A percentile compares a stretch with the other conserved stretches of the same genome.
Conservation (phyloP, 2,113 vertebrate species). For the Phoenicopterus ruber region DNA sequence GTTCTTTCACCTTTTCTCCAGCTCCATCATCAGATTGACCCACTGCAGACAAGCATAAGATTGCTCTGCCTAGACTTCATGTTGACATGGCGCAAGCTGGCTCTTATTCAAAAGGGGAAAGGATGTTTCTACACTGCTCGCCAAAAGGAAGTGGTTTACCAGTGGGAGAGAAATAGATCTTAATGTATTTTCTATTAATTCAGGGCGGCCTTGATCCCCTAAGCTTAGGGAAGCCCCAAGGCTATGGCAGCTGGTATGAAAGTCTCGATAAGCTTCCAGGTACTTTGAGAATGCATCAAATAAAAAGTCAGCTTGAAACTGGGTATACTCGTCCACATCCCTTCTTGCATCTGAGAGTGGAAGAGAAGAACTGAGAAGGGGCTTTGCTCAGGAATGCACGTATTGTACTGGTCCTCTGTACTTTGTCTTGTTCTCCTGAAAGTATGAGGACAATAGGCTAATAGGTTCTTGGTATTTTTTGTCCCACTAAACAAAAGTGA, state of each 20-base stretch:
- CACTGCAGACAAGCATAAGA: neutral
- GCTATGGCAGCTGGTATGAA: neutral
- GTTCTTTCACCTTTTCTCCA: neutral
- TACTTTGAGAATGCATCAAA: neutral
- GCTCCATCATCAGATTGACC: neutral
- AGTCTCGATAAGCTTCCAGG: neutral
- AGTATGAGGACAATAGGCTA: neutral
- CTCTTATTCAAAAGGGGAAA: neutral
- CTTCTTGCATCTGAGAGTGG: neutral
- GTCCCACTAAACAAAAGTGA: neutral
- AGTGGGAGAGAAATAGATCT: neutral
- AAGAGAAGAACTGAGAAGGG: neutral
- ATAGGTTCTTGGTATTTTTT: neutral
- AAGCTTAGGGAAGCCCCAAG: neutral
- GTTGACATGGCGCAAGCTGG: neutral
- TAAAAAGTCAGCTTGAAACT: neutral
- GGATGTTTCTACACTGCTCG: neutral
- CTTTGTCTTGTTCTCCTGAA: neutral
- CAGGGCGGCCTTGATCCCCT: neutral
- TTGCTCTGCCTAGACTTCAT: neutral
- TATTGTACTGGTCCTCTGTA: neutral
- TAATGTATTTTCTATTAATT: neutral
- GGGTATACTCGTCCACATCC: neutral
- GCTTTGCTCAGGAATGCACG: neutral
- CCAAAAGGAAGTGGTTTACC: neutral